Conservation (phyloP, 2,797 vertebrate genomes). For the Ctenosaura bakeri region DNA sequence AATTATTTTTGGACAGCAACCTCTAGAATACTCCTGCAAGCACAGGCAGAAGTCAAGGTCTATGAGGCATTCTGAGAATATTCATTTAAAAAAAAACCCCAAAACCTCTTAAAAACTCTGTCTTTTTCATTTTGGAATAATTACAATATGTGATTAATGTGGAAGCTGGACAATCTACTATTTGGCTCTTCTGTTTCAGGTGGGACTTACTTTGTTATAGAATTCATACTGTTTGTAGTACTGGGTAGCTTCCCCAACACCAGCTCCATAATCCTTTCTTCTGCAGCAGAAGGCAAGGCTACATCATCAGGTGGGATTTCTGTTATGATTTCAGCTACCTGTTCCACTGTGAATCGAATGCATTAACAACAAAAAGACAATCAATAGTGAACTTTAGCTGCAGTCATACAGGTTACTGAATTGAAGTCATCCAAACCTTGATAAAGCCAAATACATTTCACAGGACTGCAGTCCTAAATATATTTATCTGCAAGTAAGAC, state of each 20-base stretch:
- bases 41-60: no score
- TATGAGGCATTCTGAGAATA: no score
- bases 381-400: neutral
- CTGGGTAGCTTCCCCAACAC: slow-evolving; percentile 81
- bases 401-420: slow-evolving; percentile 13
- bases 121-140: neutral
- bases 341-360: slow-evolving; percentile 71
- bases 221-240: slow-evolving; percentile 65
- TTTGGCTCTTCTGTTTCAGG: neutral
- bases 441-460: slow-evolving; percentile 1
- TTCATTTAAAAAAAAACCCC: neutral
- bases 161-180: neutral
- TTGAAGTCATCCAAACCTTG: neutral
- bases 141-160: neutral
- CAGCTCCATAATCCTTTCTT: slow-evolving; percentile 83
- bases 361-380: slow-evolving; percentile 42
- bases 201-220: slow-evolving; percentile 80
- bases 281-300: slow-evolving; percentile 70
- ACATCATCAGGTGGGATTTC: slow-evolving; percentile 81
- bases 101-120: no score
- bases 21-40: no score
- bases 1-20: neutral
- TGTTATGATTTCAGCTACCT: slow-evolving; percentile 73
- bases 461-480: neutral
- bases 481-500: neutral